phyloP scores from a whole-genome alignment of 1,140 invertebrate genomes.

The Battus philenor region DNA sequence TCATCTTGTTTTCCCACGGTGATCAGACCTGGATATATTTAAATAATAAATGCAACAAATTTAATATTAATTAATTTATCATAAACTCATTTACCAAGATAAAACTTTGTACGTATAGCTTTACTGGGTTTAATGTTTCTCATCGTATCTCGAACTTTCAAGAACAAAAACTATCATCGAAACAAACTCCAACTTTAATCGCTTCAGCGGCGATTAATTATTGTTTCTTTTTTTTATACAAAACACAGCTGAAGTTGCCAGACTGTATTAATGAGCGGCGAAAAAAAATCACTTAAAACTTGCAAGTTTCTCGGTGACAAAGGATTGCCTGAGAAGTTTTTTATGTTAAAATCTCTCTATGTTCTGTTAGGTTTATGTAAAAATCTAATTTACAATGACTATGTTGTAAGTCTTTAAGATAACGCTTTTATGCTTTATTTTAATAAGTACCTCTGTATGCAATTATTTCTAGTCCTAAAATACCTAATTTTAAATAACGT shows the following conservation, averaged over 20 bases:
- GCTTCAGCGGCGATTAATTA: constrained; percentile 20
- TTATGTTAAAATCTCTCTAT: not conserved
- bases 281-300: constrained; percentile 25
- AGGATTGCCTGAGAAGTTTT: constrained; percentile 13
- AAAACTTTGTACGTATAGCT: too few species aligned
- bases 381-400: not conserved
- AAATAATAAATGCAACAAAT: too few species aligned
- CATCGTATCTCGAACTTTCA: too few species aligned
- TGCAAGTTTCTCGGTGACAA: constrained; percentile 17
- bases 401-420: too few species aligned
- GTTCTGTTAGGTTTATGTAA: not conserved
- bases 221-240: constrained; percentile 25
- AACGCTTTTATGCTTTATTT: too few species aligned
- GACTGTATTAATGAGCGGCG: constrained; percentile 23
- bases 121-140: too few species aligned
- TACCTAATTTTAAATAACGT: not conserved
- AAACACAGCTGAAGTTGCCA: constrained; percentile 17
- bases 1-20: too few species aligned
- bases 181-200: constrained; percentile 21
- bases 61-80: too few species aligned
- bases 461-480: not conserved
- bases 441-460: too few species aligned
- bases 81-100: too few species aligned
- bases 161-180: constrained; percentile 20
- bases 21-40: too few species aligned